These are phyloP conservation scores for Erpornis zantholeuca DNA, from an alignment of 2,113 vertebrate genomes.

Conservation along the genomic window DNA sequence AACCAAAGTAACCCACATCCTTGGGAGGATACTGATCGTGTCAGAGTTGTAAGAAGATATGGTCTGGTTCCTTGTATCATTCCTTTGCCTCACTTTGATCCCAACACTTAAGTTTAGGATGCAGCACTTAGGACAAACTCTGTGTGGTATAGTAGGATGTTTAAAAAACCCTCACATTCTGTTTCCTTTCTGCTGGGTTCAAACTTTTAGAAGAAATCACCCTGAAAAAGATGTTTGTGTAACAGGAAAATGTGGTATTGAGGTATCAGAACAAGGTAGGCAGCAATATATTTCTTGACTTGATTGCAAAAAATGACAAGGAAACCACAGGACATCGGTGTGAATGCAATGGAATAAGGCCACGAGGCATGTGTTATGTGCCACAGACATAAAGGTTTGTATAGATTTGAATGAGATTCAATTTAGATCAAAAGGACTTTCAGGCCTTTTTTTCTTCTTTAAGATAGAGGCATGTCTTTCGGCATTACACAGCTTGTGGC, in stretches of 20 bases:
- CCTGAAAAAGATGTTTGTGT: slow-evolving; percentile 71
- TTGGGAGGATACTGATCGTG: background rate
- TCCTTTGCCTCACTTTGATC: background rate
- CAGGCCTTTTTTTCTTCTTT: background rate
- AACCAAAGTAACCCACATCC: background rate
- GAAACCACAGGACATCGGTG: background rate
- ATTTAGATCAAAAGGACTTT: slow-evolving; percentile 27
- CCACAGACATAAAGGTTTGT: background rate
- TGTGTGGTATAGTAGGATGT: slow-evolving; percentile 20
- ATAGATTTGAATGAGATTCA: slow-evolving; percentile 27
- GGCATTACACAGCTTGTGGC: slow-evolving; percentile 39
- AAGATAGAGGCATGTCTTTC: slow-evolving; percentile 4
- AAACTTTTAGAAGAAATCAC: slow-evolving; percentile 65
- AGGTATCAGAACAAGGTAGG: slow-evolving; percentile 71
- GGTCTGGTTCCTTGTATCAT: background rate
- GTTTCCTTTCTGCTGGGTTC: slow-evolving; percentile 58
- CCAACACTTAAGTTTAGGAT: slow-evolving; percentile 44
- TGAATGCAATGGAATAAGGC: slow-evolving; percentile 24
- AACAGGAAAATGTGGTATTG: slow-evolving; percentile 78
- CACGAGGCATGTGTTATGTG: background rate
- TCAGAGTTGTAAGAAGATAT: background rate
- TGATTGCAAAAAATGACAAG: slow-evolving; percentile 47
- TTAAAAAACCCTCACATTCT: slow-evolving; percentile 31
- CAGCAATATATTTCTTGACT: slow-evolving; percentile 64
- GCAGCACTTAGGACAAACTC: slow-evolving; percentile 14